A percentile compares a stretch with the other conserved stretches of the same genome.
Conservation (phyloP, 2,888 invertebrate genomes). For the Melanostoma mellinum region DNA sequence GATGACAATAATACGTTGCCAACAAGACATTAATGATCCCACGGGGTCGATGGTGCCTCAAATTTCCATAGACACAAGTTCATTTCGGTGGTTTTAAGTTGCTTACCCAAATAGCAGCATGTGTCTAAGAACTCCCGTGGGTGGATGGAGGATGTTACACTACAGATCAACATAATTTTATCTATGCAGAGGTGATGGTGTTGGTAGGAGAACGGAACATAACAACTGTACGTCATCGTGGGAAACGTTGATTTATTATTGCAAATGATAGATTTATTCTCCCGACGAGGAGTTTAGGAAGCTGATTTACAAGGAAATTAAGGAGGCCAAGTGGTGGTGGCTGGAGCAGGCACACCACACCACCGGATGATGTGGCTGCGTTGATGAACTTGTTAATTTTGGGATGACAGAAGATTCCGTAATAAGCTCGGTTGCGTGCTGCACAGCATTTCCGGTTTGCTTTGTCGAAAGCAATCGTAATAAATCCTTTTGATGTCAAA, state of each 20-base stretch:
- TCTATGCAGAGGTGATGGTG: slow-evolving; percentile 18
- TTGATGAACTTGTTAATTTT: slow-evolving; percentile 56
- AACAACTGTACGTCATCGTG: slow-evolving; percentile 63
- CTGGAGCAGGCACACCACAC: not conserved
- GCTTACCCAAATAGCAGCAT: slow-evolving; percentile 8
- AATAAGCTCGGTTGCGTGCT: slow-evolving; percentile 52
- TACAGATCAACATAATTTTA: slow-evolving; percentile 18
- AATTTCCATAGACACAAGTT: slow-evolving; percentile 39
- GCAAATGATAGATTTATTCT: slow-evolving; percentile 70
- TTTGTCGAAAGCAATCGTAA: not conserved
- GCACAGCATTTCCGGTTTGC: slow-evolving; percentile 37
- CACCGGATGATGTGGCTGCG: slow-evolving; percentile 44
- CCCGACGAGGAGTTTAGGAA: slow-evolving; percentile 36
- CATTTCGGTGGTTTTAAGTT: slow-evolving; percentile 35
- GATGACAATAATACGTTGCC: slow-evolving; percentile 24
- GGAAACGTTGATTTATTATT: slow-evolving; percentile 70
- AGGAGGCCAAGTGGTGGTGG: slow-evolving; percentile 42
- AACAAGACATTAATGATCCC: slow-evolving; percentile 68
- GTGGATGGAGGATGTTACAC: slow-evolving; percentile 19
- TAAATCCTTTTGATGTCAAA: slow-evolving; percentile 32
- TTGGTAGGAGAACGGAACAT: slow-evolving; percentile 30
- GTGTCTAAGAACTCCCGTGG: slow-evolving; percentile 1
- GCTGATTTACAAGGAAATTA: slow-evolving; percentile 52
- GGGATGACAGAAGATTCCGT: slow-evolving; percentile 30
- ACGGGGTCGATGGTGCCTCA: slow-evolving; percentile 44